Evolutionary conservation across 2,113 vertebrate species (phyloP).

Genomic region (Ellobius talpinus): DNA sequence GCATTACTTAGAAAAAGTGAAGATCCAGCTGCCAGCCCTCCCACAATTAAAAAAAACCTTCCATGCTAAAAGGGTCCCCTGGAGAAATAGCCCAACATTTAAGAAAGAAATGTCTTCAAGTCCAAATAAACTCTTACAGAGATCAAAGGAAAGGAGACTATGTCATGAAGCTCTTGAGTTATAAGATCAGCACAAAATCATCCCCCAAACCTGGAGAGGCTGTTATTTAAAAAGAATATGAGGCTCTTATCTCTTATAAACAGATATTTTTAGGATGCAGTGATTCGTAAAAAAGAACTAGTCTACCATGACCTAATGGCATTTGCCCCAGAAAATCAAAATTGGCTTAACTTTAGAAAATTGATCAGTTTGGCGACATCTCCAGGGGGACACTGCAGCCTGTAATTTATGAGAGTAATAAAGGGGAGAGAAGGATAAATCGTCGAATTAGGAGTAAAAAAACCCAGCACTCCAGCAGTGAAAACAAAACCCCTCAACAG

Average conservation of each 20-base stretch:
- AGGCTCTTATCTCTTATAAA: neutral
- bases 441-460: neutral
- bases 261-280: neutral
- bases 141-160: neutral
- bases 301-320: neutral
- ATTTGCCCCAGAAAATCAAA: neutral
- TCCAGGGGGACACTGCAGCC: neutral
- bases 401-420: neutral
- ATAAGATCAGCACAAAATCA: neutral
- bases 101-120: neutral
- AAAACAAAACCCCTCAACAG: neutral
- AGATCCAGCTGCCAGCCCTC: neutral
- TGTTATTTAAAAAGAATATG: neutral
- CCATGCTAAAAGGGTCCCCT: neutral
- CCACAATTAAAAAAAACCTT: neutral
- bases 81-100: neutral
- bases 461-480: neutral
- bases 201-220: neutral
- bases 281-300: neutral
- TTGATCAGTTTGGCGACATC: neutral
- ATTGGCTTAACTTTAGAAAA: slow-evolving; percentile 17
- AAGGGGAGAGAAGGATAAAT: neutral
- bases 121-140: neutral
- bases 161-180: neutral
- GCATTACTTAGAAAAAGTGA: neutral